Conservation (phyloP, 2,888 invertebrate species). For the Thysanoteuthis rhombus region DNA sequence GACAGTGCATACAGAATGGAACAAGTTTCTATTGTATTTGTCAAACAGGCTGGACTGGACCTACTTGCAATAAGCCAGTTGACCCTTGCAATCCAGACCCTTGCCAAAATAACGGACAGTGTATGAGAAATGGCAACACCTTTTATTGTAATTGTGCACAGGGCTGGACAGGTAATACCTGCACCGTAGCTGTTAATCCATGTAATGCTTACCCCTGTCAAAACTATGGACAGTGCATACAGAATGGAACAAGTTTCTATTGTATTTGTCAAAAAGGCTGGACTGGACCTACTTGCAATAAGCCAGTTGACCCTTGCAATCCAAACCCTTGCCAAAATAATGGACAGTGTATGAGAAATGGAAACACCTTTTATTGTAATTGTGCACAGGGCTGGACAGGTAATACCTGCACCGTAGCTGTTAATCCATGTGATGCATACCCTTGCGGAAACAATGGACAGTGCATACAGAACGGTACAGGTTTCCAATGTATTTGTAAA, state of each 20-base stretch:
- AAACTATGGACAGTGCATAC: background rate
- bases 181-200: background rate
- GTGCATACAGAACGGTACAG: background rate
- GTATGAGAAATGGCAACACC: background rate
- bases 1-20: background rate
- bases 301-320: background rate
- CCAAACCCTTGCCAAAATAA: background rate
- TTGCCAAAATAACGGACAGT: background rate
- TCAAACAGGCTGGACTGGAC: background rate
- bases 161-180: background rate
- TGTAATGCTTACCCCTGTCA: background rate
- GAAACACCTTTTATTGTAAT: background rate
- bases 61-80: background rate
- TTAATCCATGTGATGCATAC: background rate
- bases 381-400: background rate
- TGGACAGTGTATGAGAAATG: background rate
- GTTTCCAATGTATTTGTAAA: background rate
- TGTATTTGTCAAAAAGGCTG: background rate
- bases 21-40: background rate
- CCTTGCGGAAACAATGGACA: background rate
- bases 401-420: background rate
- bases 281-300: background rate
- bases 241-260: background rate
- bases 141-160: background rate
- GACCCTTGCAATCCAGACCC: background rate